phyloP scores from a whole-genome alignment of 2,797 vertebrate species.

The Crenichthys baileyi region DNA sequence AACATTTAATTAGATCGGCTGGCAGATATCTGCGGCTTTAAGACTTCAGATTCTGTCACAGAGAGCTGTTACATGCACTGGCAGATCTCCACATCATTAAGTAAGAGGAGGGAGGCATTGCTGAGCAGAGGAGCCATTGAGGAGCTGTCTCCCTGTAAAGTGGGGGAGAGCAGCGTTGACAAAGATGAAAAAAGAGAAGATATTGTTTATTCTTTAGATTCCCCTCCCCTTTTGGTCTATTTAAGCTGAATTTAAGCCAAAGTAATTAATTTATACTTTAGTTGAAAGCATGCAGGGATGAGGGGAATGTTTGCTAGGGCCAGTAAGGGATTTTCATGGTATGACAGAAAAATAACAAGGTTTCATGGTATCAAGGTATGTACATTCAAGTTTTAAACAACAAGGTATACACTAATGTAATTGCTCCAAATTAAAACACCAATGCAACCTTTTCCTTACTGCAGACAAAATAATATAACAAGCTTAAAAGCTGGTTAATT shows the following conservation, averaged over 20 bases:
- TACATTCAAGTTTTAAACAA: not conserved
- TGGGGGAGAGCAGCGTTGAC: constrained; percentile 11
- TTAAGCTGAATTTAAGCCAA: constrained; percentile 49
- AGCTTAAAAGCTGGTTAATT: too few species aligned
- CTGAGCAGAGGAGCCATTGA: constrained; percentile 29
- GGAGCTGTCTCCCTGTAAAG: not conserved
- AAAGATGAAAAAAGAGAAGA: constrained; percentile 18
- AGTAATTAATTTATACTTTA: constrained; percentile 43
- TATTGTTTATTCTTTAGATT: constrained; percentile 51
- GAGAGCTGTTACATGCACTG: constrained; percentile 51
- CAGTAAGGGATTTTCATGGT: not conserved
- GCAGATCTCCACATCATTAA: constrained; percentile 44
- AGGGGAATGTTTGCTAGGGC: not conserved
- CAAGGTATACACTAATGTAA: not conserved
- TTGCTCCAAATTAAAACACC: not conserved
- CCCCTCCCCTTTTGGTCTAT: constrained; percentile 40
- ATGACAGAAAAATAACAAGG: not conserved
- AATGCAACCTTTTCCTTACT: not conserved
- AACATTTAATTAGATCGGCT: constrained; percentile 46
- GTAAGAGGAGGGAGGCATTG: constrained; percentile 21
- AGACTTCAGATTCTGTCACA: constrained; percentile 34
- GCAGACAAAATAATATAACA: not conserved
- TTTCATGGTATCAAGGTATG: not conserved
- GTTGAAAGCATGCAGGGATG: constrained; percentile 49
- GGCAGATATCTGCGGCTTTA: constrained; percentile 17